Evolutionary conservation across 2,797 vertebrate species (phyloP).

Genomic region (Xiphorhynchus erythropygius): DNA sequence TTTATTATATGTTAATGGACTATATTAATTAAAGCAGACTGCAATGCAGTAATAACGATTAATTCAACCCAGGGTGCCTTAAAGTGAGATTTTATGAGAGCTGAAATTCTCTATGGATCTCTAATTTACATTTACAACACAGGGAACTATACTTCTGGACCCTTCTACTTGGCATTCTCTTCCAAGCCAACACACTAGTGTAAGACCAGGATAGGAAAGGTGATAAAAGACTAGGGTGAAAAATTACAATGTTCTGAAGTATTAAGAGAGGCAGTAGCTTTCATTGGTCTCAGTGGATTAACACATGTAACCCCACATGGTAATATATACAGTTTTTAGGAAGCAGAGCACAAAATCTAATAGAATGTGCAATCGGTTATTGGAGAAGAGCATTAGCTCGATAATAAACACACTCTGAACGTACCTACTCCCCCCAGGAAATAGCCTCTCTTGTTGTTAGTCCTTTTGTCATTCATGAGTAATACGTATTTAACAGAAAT

Average conservation of each 20-base stretch:
- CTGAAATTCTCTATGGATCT: conserved; percentile 33
- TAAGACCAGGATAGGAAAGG: not conserved
- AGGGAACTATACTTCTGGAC: not conserved
- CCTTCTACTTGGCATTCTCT: not conserved
- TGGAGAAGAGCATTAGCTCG: not conserved
- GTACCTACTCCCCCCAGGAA: not conserved
- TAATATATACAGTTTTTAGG: conserved; percentile 11
- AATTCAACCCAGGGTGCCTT: conserved; percentile 26
- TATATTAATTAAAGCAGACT: conserved; percentile 59
- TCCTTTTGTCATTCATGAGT: conserved; percentile 43
- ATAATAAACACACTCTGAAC: conserved; percentile 38
- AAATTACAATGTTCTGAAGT: not conserved
- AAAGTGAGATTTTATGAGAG: conserved; percentile 40
- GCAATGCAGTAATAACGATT: conserved; percentile 20
- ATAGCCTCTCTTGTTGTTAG: not conserved
- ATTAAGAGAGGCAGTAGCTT: not conserved
- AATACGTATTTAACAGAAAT: conserved; percentile 42
- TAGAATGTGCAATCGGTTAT: not conserved
- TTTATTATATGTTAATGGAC: conserved; percentile 38
- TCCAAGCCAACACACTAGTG: not conserved
- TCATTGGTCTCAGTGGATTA: not conserved
- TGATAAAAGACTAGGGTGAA: not conserved
- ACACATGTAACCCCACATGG: not conserved
- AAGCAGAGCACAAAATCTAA: conserved; percentile 16
- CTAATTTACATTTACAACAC: conserved; percentile 45